Base-by-base conservation (phyloP, 2,888 invertebrate species). In the Melanchra persicariae region DNA sequence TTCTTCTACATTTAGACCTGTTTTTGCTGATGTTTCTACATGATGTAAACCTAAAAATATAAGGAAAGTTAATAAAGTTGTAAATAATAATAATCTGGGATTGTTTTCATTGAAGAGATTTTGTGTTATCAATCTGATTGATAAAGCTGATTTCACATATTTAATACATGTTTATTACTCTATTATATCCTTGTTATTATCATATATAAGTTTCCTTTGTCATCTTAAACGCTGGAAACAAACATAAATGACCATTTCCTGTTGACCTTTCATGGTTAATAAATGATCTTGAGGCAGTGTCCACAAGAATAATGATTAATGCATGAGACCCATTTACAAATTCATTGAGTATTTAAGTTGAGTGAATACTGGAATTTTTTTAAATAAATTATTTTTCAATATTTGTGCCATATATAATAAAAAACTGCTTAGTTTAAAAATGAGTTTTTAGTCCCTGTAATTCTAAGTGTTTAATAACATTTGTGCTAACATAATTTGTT, bases 11-110 rank as follows among this genome's bases (percentile, higher is more conserved):
- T 99, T 99, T 73, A 98, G 96, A 10, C 99, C 99, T 10, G 97
- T 98, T 88, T 98, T 98, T 1, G 99, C 99, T 59, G 99, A 99
- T n/a, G 99, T 99, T 95, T 99, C 99, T 66, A 99, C 97, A 88
- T 98, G 99, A 92, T 98, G 98, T 82, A 99, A 96, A 55, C 96
- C 96, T 96, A 69, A 37, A 72, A 69, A 60, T 47, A 26, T 43
- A 30, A 45, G 9, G 8, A 30, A 64, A 43, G 15, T 34, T 59
- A 51, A 30, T 59, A 51, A 30, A 60, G 5, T 15, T 15, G 15
- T 1, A 57, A 30, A 45, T n/a, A 51, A 52, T 52, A 37, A 40
- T 43, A 12, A 66, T 58, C 47, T 47, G 15, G n/a, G 17, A 75
- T 17, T 67, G 12, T n/a, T 58, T 68, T 47, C 0, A 52, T 47